Evolutionary conservation across 2,888 invertebrate species (phyloP).

Genomic region (Alsophila aescularia): DNA sequence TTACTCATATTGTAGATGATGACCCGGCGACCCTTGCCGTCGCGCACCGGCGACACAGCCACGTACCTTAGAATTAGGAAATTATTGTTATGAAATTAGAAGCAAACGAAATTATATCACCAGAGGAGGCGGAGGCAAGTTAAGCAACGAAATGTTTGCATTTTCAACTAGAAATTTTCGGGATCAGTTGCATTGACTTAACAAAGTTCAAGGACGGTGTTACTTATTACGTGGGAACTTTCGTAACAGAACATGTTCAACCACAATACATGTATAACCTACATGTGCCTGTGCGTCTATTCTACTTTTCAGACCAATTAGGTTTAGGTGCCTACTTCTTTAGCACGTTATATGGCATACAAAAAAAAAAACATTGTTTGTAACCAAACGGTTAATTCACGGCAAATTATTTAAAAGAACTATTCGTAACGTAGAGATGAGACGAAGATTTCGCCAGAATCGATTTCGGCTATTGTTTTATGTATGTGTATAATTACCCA

Average conservation of each 20-base stretch:
- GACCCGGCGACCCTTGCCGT: conserved; percentile 89
- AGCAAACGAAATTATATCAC: conserved; percentile 54
- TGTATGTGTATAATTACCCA: conserved; percentile 76
- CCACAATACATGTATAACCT: too few species aligned
- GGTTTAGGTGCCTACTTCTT: too few species aligned
- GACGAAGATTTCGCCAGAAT: too few species aligned
- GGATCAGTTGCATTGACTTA: background rate
- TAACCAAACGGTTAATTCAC: too few species aligned
- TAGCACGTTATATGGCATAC: too few species aligned
- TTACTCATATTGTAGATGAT: conserved; percentile 87
- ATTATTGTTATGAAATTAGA: conserved; percentile 51
- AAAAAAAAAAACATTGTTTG: too few species aligned
- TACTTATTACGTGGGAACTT: conserved; percentile 3
- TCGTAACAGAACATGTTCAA: too few species aligned
- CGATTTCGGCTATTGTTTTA: background rate
- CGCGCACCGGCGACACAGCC: conserved; percentile 89
- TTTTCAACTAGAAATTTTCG: conserved; percentile 1
- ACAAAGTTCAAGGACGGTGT: conserved; percentile 13
- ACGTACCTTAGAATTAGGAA: conserved; percentile 85
- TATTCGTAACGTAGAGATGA: too few species aligned
- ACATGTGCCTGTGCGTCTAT: too few species aligned
- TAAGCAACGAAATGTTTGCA: conserved; percentile 21
- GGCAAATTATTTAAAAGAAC: too few species aligned
- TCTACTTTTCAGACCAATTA: too few species aligned
- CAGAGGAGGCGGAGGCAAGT: conserved; percentile 27